Conservation (phyloP, 2,797 vertebrate species). For the Sarcophilus harrisii region DNA sequence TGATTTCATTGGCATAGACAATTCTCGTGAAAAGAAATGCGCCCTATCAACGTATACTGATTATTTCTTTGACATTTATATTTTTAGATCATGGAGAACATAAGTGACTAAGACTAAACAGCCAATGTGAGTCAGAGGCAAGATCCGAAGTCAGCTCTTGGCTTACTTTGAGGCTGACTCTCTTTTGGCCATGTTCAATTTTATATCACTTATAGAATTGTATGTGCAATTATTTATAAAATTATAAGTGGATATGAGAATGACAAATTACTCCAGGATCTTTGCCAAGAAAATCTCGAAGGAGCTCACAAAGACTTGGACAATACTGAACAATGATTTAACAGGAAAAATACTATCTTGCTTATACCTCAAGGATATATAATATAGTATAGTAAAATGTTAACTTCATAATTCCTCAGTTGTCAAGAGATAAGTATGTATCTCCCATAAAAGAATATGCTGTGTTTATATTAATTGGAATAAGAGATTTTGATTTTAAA, state of each 20-base stretch:
- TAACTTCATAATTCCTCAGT: slow-evolving; percentile 14
- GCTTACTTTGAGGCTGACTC: not conserved
- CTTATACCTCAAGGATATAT: not conserved
- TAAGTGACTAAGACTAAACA: not conserved
- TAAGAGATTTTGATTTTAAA: not conserved
- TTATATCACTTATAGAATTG: not conserved
- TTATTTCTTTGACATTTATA: not conserved
- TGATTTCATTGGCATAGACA: not conserved
- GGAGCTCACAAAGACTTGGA: not conserved
- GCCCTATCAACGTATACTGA: not conserved
- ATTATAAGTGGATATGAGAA: not conserved
- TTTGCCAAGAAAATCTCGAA: not conserved
- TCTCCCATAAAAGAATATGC: not conserved
- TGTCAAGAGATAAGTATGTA: not conserved
- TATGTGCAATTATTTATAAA: not conserved
- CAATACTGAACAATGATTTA: not conserved
- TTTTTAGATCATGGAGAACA: not conserved
- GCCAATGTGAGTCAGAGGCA: not conserved
- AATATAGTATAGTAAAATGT: not conserved
- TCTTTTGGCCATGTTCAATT: not conserved
- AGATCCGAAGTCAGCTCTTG: not conserved
- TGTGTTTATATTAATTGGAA: not conserved
- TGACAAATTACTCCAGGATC: not conserved
- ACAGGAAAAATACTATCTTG: not conserved
- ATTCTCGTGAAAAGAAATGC: not conserved